phyloP scores from a whole-genome alignment of 2,113 vertebrate species.

The Corythaixoides concolor region DNA sequence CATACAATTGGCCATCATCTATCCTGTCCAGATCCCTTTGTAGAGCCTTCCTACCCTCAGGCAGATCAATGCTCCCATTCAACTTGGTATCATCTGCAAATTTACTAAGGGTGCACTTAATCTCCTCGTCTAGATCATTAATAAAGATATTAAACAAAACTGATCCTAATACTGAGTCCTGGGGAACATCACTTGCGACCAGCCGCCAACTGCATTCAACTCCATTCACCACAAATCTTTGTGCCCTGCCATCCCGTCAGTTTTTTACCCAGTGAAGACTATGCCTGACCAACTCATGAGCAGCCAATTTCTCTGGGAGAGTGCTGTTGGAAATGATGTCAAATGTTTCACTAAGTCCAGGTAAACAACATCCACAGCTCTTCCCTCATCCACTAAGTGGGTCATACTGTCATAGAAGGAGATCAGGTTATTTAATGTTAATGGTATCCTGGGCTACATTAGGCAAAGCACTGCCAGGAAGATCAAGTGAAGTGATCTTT shows the following conservation, averaged over 20 bases:
- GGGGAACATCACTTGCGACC: neutral
- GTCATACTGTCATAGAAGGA: neutral
- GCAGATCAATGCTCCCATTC: too few relatives aligned
- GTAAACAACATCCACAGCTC: too few relatives aligned
- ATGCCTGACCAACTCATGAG: neutral
- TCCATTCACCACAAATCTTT: neutral
- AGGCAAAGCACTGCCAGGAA: neutral
- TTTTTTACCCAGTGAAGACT: neutral
- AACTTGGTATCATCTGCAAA: too few relatives aligned
- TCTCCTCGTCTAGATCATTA: neutral
- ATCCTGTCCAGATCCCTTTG: too few relatives aligned
- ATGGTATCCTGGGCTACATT: neutral
- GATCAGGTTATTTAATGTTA: neutral
- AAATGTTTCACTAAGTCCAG: neutral
- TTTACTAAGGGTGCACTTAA: too few relatives aligned
- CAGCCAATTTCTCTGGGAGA: neutral
- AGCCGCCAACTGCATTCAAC: accelerated
- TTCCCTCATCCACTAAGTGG: neutral
- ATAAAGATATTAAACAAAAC: neutral
- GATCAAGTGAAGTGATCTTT: neutral
- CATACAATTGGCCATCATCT: too few relatives aligned
- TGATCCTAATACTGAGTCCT: neutral
- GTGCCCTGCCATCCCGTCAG: accelerated
- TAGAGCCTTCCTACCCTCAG: too few relatives aligned
- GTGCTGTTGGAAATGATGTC: neutral